Evolutionary conservation across 2,113 vertebrate species (phyloP), one percentile per base, ranked within the genome.

Genomic region (Gopherus evgoodei): DNA sequence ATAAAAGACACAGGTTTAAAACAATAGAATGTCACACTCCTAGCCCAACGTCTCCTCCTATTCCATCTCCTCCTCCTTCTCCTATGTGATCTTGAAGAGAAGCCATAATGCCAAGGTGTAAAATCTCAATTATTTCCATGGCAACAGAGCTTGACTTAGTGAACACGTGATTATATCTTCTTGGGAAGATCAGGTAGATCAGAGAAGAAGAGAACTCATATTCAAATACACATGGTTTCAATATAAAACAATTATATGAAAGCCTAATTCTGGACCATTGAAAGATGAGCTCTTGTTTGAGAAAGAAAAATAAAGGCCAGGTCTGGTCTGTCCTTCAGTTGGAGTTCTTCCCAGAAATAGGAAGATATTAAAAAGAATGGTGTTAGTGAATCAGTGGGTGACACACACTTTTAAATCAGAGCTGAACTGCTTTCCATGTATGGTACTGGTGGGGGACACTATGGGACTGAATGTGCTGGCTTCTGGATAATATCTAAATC

Each of bases 91-190:
- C 91, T 50, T 95, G 93, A 94, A 97, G 69, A 47, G 72, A 94
- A 95, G 94, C 93, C 87, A 97, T 96, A 96, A 96, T 95, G 86
- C 38, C 93, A 96, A 96, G 87, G 57, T 90, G 90, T 90, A 95
- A 97, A 95, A 95, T 91, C 47, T 89, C n/a, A 52, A 86, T 78
- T 3, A 81, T 96, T 93, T 96, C 91, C 94, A 83, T 97, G 78
- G 84, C 21, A 96, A 95, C 52, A 35, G 81, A 62, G 17, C 38
- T 69, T 42, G 29, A 89, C 86, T 72, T 90, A 79, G 54, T 38
- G 22, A 94, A 89, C 35, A 47, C 0, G 29, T 3, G 57, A 59
- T 69, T 90, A 84, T 88, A 21, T 91, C 90, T 95, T 90, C 83
- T 84, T 84, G 52, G 83, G 27, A 90, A 90, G 75, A 47, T 7